Percentiles rank a stretch among this genome's conserved stretches.
These are phyloP conservation scores for Potamarius usumacintae DNA, from an alignment of 2,113 vertebrate species.

Conservation along the genomic window DNA sequence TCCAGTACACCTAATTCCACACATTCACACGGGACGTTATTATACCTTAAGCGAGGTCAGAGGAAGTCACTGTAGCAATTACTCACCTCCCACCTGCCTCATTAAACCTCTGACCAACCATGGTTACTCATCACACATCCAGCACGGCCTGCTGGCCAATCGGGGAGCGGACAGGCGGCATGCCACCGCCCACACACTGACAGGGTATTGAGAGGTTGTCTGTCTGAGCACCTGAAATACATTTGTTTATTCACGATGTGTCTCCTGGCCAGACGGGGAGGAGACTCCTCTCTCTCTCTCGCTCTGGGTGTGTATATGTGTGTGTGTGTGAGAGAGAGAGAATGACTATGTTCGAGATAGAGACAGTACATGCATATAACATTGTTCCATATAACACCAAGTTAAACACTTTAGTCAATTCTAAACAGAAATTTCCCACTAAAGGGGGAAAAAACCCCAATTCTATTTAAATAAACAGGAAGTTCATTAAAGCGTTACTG, in stretches of 20 bases:
- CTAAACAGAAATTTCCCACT: background rate
- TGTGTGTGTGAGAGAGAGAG: background rate
- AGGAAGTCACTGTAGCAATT: constrained; percentile 77
- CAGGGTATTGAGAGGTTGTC: constrained; percentile 73
- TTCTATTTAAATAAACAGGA: background rate
- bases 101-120: constrained; percentile 82
- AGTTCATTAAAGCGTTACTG: background rate
- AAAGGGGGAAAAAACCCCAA: background rate
- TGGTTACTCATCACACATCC: constrained; percentile 67
- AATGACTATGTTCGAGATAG: background rate
- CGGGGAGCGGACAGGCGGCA: constrained; percentile 61
- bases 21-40: constrained; percentile 63
- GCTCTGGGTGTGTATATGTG: background rate
- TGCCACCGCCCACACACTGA: constrained; percentile 78
- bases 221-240: constrained; percentile 73
- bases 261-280: constrained; percentile 60
- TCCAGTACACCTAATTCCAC: constrained; percentile 63
- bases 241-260: constrained; percentile 74
- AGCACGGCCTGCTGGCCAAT: constrained; percentile 66
- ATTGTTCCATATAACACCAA: too few relatives aligned
- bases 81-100: constrained; percentile 81
- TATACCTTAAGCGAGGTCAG: constrained; percentile 68
- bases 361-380: background rate
- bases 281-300: constrained; percentile 37
- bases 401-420: background rate